Conservation (phyloP, 2,797 vertebrate genomes). For the Okamejei kenojei region DNA sequence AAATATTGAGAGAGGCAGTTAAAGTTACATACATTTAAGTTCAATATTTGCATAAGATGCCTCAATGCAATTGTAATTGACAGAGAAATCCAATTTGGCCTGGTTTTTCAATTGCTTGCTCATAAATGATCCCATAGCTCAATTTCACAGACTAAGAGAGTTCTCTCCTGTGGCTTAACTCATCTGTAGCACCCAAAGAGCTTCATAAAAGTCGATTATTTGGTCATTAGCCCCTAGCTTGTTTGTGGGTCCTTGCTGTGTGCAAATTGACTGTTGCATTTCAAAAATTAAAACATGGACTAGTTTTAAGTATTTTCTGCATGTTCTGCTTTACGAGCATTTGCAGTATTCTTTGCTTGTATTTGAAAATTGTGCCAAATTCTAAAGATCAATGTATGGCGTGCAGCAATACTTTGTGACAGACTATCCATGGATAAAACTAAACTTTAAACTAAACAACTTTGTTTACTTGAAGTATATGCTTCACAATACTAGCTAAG, state of each 20-base stretch:
- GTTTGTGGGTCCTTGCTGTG: background rate
- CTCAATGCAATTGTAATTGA: background rate
- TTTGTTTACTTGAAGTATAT: background rate
- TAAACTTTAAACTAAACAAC: background rate
- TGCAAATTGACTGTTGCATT: background rate
- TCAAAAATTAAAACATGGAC: background rate
- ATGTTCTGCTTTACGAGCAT: too few relatives aligned
- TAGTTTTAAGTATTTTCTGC: too few relatives aligned
- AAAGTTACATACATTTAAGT: background rate
- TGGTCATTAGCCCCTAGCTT: background rate
- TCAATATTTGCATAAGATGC: conserved; percentile 3
- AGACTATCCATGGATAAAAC: background rate
- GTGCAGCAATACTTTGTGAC: background rate
- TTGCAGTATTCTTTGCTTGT: too few relatives aligned
- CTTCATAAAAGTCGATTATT: background rate
- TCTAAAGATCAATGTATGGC: background rate
- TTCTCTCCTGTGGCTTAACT: background rate
- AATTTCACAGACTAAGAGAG: background rate
- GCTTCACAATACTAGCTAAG: background rate
- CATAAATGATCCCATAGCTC: background rate
- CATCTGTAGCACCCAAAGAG: background rate
- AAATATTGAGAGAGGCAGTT: background rate
- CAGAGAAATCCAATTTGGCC: background rate
- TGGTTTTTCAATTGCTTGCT: background rate
- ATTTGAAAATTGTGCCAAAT: background rate